A percentile compares a stretch with the other conserved stretches of the same genome.
These are phyloP conservation scores for Spinibarbus caldwelli DNA, from an alignment of 2,797 vertebrate genomes.

Conservation along the genomic window DNA sequence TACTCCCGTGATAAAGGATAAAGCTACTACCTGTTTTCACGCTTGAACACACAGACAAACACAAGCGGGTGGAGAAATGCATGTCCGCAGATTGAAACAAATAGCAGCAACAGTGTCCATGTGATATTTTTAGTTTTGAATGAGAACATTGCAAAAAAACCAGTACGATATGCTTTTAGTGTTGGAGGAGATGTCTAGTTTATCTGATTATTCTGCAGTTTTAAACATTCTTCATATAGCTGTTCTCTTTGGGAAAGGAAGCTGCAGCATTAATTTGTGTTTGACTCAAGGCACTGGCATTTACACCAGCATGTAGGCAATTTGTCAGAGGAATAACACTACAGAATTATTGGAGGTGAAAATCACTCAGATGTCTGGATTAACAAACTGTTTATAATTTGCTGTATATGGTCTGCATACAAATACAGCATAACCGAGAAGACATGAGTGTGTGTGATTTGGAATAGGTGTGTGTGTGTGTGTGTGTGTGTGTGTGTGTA, in stretches of 20 bases:
- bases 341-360: conserved; percentile 43
- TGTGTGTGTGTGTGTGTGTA: too few species aligned
- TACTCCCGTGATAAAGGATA: background rate
- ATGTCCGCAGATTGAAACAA: background rate
- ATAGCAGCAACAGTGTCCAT: background rate
- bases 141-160: background rate
- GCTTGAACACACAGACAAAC: conserved; percentile 23
- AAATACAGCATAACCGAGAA: background rate
- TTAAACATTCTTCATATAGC: conserved; percentile 61
- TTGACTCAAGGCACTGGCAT: conserved; percentile 69
- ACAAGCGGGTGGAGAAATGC: background rate
- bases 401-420: background rate
- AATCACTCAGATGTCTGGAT: conserved; percentile 47
- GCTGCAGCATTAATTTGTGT: conserved; percentile 58
- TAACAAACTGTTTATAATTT: conserved; percentile 52
- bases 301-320: conserved; percentile 65
- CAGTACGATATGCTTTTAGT: background rate
- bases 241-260: conserved; percentile 61
- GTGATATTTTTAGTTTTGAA: conserved; percentile 9
- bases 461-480: too few species aligned
- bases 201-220: conserved; percentile 1
- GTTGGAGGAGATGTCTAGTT: background rate
- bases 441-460: too few species aligned
- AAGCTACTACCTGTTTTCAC: conserved; percentile 20
- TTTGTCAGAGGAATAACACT: conserved; percentile 55